Conservation (phyloP, 1,140 invertebrate species). For the Scaptomyza hsui region DNA sequence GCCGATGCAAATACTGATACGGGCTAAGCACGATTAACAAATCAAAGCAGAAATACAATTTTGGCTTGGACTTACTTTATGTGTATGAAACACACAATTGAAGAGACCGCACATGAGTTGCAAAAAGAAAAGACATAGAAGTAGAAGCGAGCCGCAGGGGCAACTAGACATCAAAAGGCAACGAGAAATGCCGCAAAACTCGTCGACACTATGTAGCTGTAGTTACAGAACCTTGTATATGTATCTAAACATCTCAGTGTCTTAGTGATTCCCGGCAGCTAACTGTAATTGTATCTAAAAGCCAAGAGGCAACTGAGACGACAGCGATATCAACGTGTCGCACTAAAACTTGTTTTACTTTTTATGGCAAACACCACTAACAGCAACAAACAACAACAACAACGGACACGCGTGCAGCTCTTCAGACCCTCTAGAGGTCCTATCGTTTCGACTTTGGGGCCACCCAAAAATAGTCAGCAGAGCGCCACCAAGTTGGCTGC, state of each 20-base stretch:
- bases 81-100: conserved; percentile 30
- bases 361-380: conserved; percentile 59
- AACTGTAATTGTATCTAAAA: conserved; percentile 82
- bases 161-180: conserved; percentile 63
- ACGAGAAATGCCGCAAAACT: conserved; percentile 63
- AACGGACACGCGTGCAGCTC: conserved; percentile 56
- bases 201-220: conserved; percentile 50
- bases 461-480: conserved; percentile 79
- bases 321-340: conserved; percentile 56
- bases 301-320: conserved; percentile 36
- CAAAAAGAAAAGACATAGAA: conserved; percentile 3
- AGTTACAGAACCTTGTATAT: conserved; percentile 32
- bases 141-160: conserved; percentile 29
- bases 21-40: conserved; percentile 40
- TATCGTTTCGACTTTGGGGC: conserved; percentile 37
- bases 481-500: conserved; percentile 69
- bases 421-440: conserved; percentile 1
- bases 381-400: conserved; percentile 19
- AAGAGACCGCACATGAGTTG: conserved; percentile 59
- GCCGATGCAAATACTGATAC: conserved; percentile 43
- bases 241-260: no score
- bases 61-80: conserved; percentile 16
- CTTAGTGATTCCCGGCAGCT: conserved; percentile 51
- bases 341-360: conserved; percentile 75
- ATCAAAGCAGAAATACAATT: conserved; percentile 54